Evolutionary conservation across 2,113 vertebrate species (phyloP), one percentile per base, ranked within the genome.

Genomic region (Chelonoidis abingdonii): DNA sequence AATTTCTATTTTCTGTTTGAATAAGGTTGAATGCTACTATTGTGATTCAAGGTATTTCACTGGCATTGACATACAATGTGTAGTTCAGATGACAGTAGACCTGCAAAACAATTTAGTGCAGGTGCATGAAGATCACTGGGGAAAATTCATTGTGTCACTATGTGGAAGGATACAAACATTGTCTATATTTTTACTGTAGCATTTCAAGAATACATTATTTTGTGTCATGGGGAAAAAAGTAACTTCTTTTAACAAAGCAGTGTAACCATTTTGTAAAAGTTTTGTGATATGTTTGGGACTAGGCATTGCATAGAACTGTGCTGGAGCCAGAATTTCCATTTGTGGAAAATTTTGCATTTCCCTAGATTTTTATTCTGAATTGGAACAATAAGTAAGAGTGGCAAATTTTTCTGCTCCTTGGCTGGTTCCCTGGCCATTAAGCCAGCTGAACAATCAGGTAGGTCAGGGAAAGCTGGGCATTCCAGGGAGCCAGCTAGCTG

Each of bases 131-230:
- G 81, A 92, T 87, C 25, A 88, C 80, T 95, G 92, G 81, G n/a
- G 94, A 93, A 69, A 79, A 79, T 75, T 22, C 7, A 84, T 31
- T 84, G 92, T 93, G 80, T 90, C 89, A 89, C 49, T 97, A 89
- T 76, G 62, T 76, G 53, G 53, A 78, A 93, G 86, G 12, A 41
- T 65, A 1, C 69, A 41, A 50, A 78, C 84, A n/a, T 35, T 84
- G 1, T 53, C 80, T 89, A 83, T 86, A 35, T 86, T 95, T 92
- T 84, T 47, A 7, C 27, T 75, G 31, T 88, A 47, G 6, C 1
- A 3, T 54, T 89, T 88, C 14, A 86, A 53, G 17, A 57, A 81
- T 86, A 0, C 76, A 5, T 86, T 96, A 56, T 90, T 95, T 95
- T 47, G 41, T 47, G 75, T n/a, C 19, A 16, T 76, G 75, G 52